Evolutionary conservation across 1,140 invertebrate genomes (phyloP), one percentile per base, ranked within the genome.

Genomic region (Argopecten irradians): DNA sequence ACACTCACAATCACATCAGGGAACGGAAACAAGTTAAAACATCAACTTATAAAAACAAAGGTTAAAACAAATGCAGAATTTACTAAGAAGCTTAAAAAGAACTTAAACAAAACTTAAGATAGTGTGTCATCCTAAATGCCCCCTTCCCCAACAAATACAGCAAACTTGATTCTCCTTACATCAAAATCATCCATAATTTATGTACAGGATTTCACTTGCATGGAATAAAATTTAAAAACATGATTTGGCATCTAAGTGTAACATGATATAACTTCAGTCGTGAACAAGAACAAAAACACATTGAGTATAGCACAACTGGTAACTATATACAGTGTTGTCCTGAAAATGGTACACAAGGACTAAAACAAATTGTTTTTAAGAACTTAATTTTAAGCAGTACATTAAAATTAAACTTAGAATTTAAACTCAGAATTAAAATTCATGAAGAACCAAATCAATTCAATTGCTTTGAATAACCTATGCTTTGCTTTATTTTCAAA

Each of bases 11-110:
- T 71, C 55, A 71, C 55, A 71, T 39, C 28, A n/a, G 55, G 55
- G 16, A 71, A 71, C 55, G 55, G 55, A n/a, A 71, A 71, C 55
- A 71, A n/a, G 55, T 71, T 71, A 71, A 71, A 71, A 71, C 55
- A 71, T 8, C 22, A 71, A 71, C 55, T n/a, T 1, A 71, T 71
- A 71, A 71, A 71, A 71, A 22, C n/a, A 22, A 71, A 5, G 55
- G n/a, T 71, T 5, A 71, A 71, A 71, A 71, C 55, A 71, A 71
- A 28, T 71, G n/a, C 55, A 5, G 22, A 28, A 28, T 71, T 71
- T n/a, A 28, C 3, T 46, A 46, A 71, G 16, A 28, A 8, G 5
- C 9, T 71, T 28, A 71, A 71, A 71, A 22, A 71, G 55, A 28
- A 55, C 14, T 55, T 13, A 19, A 71, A 71, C n/a, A 71, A 71